Base-by-base conservation (phyloP, 2,797 vertebrate genomes). In the Pseudopleuronectes americanus region DNA sequence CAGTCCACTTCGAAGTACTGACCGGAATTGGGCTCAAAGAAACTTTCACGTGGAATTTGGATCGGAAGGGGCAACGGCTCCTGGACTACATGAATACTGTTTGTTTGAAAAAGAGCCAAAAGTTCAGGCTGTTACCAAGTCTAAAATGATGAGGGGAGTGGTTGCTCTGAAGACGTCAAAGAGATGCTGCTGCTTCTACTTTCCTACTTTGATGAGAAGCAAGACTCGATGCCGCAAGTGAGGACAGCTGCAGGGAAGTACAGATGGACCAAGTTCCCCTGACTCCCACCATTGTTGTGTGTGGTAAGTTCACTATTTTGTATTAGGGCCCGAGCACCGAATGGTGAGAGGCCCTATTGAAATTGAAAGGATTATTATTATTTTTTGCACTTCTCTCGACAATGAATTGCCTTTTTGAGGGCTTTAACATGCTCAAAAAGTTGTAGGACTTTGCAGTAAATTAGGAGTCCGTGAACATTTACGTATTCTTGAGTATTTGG, bases 161-260 rank as follows among this genome's bases (percentile, higher is more conserved):
- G 76, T 13, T 41, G 13, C 38, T 71, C 68, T 26, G 49, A 76
- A 63, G 74, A 84, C 0, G 0, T 79, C 1, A 68, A 80, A 62
- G 64, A 83, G 4, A 80, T 62, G 71, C 16, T 64, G 57, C 57
- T 86, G 47, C 63, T 78, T 51, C 65, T 80, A 71, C 31, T 77
- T 33, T 49, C 61, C 45, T 83, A 0, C 64, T 74, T 81, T 76
- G 38, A 87, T 52, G 67, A 84, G 22, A 78, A 74, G 41, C 76
- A 87, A 66, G 72, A 81, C 0, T 9, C 0, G 0, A 71, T 83
- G 63, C n/a, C n/a, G n/a, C n/a, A n/a, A n/a, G n/a, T n/a, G n/a
- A n/a, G n/a, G n/a, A n/a, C n/a, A 24, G 2, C 23, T 24, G 23
- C 23, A 3, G 3, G 22, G 57, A 76, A 57, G 0, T 77, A 22